Evolutionary conservation across 2,113 vertebrate genomes (phyloP), one percentile per base, ranked within the genome.

Genomic region (Falco punctatus): DNA sequence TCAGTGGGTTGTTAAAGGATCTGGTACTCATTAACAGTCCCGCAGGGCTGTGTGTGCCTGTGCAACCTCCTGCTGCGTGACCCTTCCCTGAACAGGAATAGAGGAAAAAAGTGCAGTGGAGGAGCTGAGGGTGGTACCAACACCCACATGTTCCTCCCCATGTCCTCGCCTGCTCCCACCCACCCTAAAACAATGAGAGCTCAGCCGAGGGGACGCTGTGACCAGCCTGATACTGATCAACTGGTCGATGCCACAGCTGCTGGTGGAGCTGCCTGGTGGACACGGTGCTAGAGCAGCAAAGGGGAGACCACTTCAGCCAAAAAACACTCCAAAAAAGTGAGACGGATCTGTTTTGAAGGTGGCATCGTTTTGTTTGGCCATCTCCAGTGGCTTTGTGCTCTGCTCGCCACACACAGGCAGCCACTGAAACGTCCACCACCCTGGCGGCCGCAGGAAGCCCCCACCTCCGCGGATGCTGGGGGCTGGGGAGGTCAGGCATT

Each of bases 401-500:
- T 5, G 10, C 62, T 75, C 38, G 12, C 52, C 49, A 40, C 64
- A 48, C 23, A 2, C 66, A 64, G 78, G 62, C 82, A 74, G 51
- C 48, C 44, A 55, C 86, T 5, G 1, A 46, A 38, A 6, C 2
- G 10, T 21, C 73, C 75, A 77, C 72, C 40, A 10, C 1, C 4
- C 35, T 5, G 2, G 42, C 13, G 5, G 81, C 80, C 13, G n/a
- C 77, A 55, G 97, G 94, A 95, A 88, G 78, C 84, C 66, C 80
- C 83, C 92, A 85, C 85, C 77, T 24, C 86, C 2, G 2, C 8
- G 14, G 93, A 82, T 91, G 94, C 92, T 70, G 14, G 21, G 81
- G 97, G 97, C 95, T 91, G 26, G 46, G 83, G 84, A 98, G 98
- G 97, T 98, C 98, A 98, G 75, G 69, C 82, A 89, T 86, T 66